phyloP scores from a whole-genome alignment of 2,797 vertebrate genomes.

The Lacerta viridis region DNA sequence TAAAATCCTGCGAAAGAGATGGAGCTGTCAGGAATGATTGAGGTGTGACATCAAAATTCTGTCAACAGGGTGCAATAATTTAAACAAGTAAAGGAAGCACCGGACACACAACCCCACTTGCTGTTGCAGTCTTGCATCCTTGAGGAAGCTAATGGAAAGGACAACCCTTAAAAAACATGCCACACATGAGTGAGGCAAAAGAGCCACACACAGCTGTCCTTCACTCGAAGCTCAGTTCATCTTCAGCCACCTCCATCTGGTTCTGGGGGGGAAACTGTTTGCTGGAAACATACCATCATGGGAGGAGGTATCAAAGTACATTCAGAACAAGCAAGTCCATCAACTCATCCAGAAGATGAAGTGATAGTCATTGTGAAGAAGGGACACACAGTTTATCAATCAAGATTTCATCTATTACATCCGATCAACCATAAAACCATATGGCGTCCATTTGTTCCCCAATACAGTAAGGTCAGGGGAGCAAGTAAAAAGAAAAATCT shows the following conservation, averaged over 20 bases:
- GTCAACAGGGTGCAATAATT: background rate
- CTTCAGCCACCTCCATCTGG: background rate
- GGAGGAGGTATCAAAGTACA: background rate
- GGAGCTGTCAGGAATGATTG: rapidly evolving
- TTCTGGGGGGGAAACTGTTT: background rate
- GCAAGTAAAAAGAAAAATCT: background rate
- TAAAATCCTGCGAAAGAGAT: background rate
- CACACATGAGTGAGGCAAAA: rapidly evolving
- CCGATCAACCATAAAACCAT: constrained; percentile 4
- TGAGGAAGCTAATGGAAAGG: rapidly evolving
- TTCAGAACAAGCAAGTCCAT: rapidly evolving
- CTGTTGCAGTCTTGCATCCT: rapidly evolving
- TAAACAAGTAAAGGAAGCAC: rapidly evolving
- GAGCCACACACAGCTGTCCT: background rate
- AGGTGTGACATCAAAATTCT: background rate
- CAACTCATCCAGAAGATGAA: background rate
- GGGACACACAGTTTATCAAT: background rate
- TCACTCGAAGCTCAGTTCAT: rapidly evolving
- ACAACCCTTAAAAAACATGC: background rate
- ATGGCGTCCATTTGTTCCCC: background rate
- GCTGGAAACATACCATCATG: background rate
- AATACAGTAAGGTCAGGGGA: background rate
- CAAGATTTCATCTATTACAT: constrained; percentile 11
- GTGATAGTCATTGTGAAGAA: background rate
- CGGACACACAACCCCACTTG: too few relatives aligned